Evolutionary conservation across 1,140 invertebrate genomes (phyloP), one percentile per base, ranked within the genome.

Genomic region (Scaptomyza montana): DNA sequence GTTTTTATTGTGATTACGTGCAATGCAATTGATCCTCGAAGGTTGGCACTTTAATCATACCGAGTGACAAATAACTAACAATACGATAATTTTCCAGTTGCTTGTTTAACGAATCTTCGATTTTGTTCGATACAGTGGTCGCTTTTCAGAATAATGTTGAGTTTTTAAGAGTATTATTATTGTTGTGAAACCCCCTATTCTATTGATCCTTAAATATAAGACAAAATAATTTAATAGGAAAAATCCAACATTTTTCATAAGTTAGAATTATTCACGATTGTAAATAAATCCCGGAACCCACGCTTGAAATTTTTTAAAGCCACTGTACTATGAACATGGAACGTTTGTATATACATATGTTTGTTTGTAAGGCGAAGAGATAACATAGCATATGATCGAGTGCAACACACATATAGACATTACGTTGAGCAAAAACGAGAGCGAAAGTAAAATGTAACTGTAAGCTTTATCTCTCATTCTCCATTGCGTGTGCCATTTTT

Each of bases 1-100:
- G 64, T 13, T 72, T 82, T 89, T 68, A 87, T 89, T 72, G 64
- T 39, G 21, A 47, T 65, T 87, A 87, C 82, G 82, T 87, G 82
- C 68, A 59, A 5, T 43, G 59, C 46, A 47, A 5, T 19, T 16
- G 12, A 49, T 13, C 49, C 43, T 53, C 46, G 77, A 85, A 85
- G 81, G 81, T 66, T 74, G 68, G 10, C 13, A 53, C 59, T 60
- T 51, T 64, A 73, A 56, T 74, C 71, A 67, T 61, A 77, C 19
- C 28, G 53, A 16, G 12, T 30, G 16, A 45, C 8, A 51, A 28
- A 62, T 36, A 36, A 36, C 7, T 8, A 36, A 36, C 8, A 36
- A 39, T 59, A 30, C 30, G 21, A 7, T 28, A 6, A 30, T 25
- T 57, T 50, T 30, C 53, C 45, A 39, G 28, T 50, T 21, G 19